Conservation (phyloP, 2,888 invertebrate genomes). For the Parthenolecanium corni region DNA sequence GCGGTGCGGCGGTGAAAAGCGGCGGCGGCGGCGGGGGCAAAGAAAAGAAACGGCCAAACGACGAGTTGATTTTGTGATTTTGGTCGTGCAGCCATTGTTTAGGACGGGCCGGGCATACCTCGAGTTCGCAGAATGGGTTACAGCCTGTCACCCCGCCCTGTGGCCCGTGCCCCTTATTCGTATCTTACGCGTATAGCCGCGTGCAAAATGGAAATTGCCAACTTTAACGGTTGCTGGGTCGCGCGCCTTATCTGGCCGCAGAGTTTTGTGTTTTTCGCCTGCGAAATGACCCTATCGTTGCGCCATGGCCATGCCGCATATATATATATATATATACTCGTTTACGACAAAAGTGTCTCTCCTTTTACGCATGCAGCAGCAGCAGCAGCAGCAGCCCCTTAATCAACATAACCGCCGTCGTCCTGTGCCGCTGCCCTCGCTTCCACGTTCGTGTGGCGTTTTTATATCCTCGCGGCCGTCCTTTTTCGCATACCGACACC, state of each 20-base stretch:
- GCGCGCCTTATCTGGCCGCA: constrained; percentile 12
- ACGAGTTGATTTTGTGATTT: constrained; percentile 7
- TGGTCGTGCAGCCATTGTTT: constrained; percentile 1
- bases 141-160: background rate
- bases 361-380: constrained; percentile 4
- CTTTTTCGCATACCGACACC: constrained; percentile 11
- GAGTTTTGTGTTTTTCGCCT: constrained; percentile 18
- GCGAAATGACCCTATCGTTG: constrained; percentile 15
- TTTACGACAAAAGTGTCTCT: constrained; percentile 17
- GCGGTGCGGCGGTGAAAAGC: background rate
- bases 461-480: constrained; percentile 8
- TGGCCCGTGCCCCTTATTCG: background rate
- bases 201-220: constrained; percentile 21
- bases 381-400: no score
- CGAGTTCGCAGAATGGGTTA: background rate
- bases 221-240: constrained; percentile 28
- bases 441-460: background rate
- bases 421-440: no score
- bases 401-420: constrained; percentile 13
- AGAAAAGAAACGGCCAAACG: background rate
- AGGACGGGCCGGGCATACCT: background rate
- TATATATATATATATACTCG: no score
- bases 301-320: no score
- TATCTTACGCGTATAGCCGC: background rate
- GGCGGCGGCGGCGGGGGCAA: background rate